Conservation (phyloP, 2,797 vertebrate species). For the Chelon labrosus region DNA sequence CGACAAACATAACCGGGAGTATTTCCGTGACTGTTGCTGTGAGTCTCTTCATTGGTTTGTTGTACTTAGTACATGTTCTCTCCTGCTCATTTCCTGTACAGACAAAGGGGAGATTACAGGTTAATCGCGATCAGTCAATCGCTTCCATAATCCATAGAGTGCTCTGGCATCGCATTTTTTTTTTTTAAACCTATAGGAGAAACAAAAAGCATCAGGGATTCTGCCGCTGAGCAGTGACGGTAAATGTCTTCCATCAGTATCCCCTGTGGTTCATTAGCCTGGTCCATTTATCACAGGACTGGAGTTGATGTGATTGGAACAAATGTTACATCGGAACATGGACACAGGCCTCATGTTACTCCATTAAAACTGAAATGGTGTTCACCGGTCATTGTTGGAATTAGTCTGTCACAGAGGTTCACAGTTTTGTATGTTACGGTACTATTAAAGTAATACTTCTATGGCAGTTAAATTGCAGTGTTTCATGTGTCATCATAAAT, state of each 20-base stretch:
- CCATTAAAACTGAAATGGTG: constrained; percentile 14
- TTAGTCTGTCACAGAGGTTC: constrained; percentile 2
- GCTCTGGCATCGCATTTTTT: constrained; percentile 6
- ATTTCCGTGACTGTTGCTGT: constrained; percentile 11
- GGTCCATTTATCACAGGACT: constrained; percentile 1
- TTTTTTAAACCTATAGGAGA: neutral
- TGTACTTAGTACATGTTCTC: constrained; percentile 17
- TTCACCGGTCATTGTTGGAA: neutral
- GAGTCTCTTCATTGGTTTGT: constrained; percentile 2
- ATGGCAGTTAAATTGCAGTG: constrained; percentile 18
- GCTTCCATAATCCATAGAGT: neutral
- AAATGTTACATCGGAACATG: constrained; percentile 17
- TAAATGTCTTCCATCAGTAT: constrained; percentile 44
- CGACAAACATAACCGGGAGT: neutral
- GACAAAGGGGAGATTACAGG: neutral
- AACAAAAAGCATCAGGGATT: constrained; percentile 7
- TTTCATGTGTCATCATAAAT: neutral
- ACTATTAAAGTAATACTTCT: neutral
- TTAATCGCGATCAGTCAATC: neutral
- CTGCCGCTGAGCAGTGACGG: constrained; percentile 8
- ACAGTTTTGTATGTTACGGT: constrained; percentile 17
- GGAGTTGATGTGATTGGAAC: constrained; percentile 5
- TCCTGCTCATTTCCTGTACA: constrained; percentile 16
- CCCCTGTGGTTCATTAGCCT: constrained; percentile 10
- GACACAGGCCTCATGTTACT: constrained; percentile 9